A percentile compares a stretch with the other conserved stretches of the same genome.
phyloP scores from a whole-genome alignment of 2,888 invertebrate species.

The Elysia crispata region DNA sequence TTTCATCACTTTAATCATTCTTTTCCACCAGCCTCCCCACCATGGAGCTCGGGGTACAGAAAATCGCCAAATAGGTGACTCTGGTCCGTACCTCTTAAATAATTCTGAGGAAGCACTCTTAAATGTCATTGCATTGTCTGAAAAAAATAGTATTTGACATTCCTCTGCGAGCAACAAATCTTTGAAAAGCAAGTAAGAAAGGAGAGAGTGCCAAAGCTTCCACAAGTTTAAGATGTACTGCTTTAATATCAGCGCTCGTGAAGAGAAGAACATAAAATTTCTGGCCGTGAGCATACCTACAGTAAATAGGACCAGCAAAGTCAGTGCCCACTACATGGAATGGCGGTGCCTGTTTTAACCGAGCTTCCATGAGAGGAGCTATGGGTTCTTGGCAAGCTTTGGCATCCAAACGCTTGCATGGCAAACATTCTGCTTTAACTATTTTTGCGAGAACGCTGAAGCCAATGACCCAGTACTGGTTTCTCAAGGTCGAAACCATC shows the following conservation, averaged over 20 bases:
- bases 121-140: neutral
- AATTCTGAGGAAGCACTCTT: neutral
- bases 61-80: neutral
- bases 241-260: neutral
- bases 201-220: neutral
- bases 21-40: neutral
- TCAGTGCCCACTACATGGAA: neutral
- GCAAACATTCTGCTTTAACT: neutral
- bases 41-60: neutral
- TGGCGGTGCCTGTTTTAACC: neutral
- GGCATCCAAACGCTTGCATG: neutral
- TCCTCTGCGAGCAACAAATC: conserved; percentile 1
- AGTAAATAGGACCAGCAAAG: neutral
- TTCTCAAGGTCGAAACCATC: neutral
- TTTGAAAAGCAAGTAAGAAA: neutral
- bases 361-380: neutral
- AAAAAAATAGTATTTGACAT: neutral
- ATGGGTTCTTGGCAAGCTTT: neutral
- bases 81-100: neutral
- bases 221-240: conserved; percentile 9
- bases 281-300: neutral
- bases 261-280: neutral
- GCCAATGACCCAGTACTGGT: neutral
- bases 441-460: neutral
- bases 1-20: neutral